phyloP scores from a whole-genome alignment of 2,888 invertebrate genomes.

The Eristalis intricaria region DNA sequence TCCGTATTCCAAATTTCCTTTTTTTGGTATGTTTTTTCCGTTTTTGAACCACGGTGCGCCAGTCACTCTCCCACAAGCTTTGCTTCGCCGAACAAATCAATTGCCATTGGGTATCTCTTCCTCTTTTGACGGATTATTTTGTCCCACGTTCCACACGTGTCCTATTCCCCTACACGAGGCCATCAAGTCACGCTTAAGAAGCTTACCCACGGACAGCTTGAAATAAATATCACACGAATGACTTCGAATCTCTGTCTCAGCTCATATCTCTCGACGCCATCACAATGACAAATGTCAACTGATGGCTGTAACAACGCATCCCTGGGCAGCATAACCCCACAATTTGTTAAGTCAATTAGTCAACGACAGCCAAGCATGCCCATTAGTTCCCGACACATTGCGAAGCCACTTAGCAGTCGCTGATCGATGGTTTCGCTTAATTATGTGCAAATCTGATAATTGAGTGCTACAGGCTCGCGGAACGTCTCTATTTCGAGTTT shows the following conservation, averaged over 20 bases:
- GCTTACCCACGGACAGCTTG: not conserved
- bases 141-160: no score
- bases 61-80: no score
- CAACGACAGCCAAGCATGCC: not conserved
- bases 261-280: not conserved
- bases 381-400: not conserved
- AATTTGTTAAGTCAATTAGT: conserved; percentile 1
- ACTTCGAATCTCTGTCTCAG: not conserved
- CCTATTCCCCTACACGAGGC: no score
- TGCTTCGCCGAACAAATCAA: no score
- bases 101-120: no score
- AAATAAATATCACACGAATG: not conserved
- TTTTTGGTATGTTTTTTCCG: no score
- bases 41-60: no score
- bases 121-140: no score
- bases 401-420: not conserved
- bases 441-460: conserved; percentile 25
- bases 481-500: not conserved
- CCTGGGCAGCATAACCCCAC: not conserved
- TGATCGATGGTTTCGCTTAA: not conserved
- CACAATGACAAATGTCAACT: not conserved
- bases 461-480: not conserved
- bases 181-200: no score
- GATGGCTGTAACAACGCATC: not conserved
- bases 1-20: no score